phyloP scores from a whole-genome alignment of 1,140 invertebrate species.

The Pseudomyrmex gracilis region DNA sequence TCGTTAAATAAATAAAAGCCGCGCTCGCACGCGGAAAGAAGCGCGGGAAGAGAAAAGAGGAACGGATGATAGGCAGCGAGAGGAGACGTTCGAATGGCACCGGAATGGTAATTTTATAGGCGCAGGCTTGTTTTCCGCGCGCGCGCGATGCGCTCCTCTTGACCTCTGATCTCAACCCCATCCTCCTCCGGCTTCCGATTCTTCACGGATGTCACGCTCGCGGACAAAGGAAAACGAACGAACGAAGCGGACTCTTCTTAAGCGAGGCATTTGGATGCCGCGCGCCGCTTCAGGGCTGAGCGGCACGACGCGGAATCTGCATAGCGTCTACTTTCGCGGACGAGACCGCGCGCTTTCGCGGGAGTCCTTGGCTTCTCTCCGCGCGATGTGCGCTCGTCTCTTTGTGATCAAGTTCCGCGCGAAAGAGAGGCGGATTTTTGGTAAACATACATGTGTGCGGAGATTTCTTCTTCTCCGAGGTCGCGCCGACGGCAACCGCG shows the following conservation, averaged over 20 bases:
- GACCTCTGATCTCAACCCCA: constrained; percentile 43
- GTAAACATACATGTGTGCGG: constrained; percentile 20
- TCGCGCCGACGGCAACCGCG: no score
- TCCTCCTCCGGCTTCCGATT: constrained; percentile 63
- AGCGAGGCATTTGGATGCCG: constrained; percentile 70
- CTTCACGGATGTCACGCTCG: constrained; percentile 61
- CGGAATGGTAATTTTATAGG: constrained; percentile 66
- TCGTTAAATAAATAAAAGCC: constrained; percentile 51
- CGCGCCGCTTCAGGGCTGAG: constrained; percentile 45
- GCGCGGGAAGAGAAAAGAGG: neutral
- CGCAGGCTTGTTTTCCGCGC: constrained; percentile 55
- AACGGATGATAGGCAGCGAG: neutral
- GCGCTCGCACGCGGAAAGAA: neutral
- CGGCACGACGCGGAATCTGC: constrained; percentile 50
- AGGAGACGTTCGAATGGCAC: constrained; percentile 33
- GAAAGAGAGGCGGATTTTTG: constrained; percentile 1
- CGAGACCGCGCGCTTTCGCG: constrained; percentile 31
- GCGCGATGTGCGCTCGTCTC: constrained; percentile 12
- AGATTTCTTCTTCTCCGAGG: constrained; percentile 37
- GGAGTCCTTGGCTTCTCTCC: constrained; percentile 27
- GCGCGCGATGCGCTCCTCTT: constrained; percentile 8
- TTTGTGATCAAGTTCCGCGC: constrained; percentile 42
- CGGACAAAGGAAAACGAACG: constrained; percentile 62
- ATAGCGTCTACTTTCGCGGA: constrained; percentile 43
- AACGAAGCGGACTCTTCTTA: constrained; percentile 61